Percentiles rank a stretch among this genome's conserved stretches.
Conservation (phyloP, 2,797 vertebrate genomes). For the Thamnophis elegans region DNA sequence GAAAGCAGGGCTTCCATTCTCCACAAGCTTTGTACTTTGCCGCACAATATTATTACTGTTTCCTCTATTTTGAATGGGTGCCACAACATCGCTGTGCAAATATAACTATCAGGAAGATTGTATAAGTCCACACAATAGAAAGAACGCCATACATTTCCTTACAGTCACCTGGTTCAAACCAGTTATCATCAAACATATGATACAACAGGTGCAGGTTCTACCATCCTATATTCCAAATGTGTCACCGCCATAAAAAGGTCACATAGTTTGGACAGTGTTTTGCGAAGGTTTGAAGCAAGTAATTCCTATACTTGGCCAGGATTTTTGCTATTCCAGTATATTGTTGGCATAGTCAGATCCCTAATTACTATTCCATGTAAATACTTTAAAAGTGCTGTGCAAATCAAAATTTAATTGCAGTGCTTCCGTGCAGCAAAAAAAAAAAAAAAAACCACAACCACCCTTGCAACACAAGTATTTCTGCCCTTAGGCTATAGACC, state of each 20-base stretch:
- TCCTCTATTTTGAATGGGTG: neutral
- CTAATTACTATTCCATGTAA: neutral
- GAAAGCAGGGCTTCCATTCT: neutral
- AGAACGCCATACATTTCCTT: neutral
- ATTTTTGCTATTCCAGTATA: neutral
- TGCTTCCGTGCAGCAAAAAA: conserved; percentile 4
- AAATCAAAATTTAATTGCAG: conserved; percentile 20
- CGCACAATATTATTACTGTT: rapidly evolving
- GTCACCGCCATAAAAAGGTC: neutral
- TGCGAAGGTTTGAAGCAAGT: neutral
- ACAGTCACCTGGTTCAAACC: neutral
- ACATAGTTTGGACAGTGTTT: neutral
- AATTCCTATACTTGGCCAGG: neutral
- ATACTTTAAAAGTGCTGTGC: neutral
- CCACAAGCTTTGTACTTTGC: neutral
- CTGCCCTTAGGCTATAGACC: neutral
- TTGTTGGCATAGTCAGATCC: neutral
- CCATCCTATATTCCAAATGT: neutral
- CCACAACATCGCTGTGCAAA: neutral
- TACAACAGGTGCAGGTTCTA: neutral
- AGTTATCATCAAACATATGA: neutral
- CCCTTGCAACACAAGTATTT: conserved; percentile 14
- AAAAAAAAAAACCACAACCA: neutral
- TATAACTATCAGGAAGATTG: conserved; percentile 17
- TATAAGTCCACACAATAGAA: neutral